A percentile compares a stretch with the other conserved stretches of the same genome.
These are phyloP conservation scores for Sinosuthora webbiana DNA, from an alignment of 2,113 vertebrate species.

Conservation along the genomic window DNA sequence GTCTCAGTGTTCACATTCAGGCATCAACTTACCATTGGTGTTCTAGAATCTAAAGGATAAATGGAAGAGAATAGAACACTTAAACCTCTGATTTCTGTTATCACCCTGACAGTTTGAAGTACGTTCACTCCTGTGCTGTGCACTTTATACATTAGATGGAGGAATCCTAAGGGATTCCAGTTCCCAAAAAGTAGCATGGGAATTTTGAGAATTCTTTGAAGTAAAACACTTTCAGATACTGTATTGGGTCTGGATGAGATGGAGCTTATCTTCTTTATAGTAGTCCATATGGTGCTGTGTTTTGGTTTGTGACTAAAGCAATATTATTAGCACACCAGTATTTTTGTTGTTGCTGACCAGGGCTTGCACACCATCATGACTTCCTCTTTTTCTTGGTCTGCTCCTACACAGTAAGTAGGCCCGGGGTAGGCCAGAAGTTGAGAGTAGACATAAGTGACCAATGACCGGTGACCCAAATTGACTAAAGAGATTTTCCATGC, in stretches of 20 bases:
- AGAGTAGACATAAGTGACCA: accelerated
- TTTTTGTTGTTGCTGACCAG: not conserved
- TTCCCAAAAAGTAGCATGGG: not conserved
- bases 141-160: not conserved
- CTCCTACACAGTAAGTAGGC: not conserved
- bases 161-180: not conserved
- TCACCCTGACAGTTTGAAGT: not conserved
- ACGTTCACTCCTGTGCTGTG: not conserved
- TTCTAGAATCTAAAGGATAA: not conserved
- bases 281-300: not conserved
- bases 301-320: not conserved
- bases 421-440: not conserved
- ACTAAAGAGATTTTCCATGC: not conserved
- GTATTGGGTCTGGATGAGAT: not conserved
- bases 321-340: not conserved
- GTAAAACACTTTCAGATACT: not conserved
- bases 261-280: not conserved
- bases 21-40: not conserved
- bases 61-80: not conserved
- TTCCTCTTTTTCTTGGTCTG: not conserved
- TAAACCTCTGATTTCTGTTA: not conserved
- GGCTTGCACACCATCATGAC: not conserved
- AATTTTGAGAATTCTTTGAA: not conserved
- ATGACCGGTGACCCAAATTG: not conserved
- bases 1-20: not conserved